Evolutionary conservation across 1,140 invertebrate genomes (phyloP), one percentile per base, ranked within the genome.

Genomic region (Drosophila sulfurigaster): DNA sequence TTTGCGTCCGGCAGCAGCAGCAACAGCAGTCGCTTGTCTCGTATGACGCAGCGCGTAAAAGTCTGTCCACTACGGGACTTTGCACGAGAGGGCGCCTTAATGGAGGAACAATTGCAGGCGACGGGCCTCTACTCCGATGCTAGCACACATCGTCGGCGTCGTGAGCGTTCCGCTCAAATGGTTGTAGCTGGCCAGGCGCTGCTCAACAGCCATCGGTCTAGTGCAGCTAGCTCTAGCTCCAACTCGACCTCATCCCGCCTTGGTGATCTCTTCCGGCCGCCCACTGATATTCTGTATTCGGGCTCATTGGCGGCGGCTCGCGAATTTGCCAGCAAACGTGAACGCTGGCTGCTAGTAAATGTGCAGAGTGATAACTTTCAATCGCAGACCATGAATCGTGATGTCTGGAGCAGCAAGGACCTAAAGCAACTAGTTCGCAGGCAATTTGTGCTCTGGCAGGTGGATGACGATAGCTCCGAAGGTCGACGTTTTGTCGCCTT

Each of bases 401-500:
- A 97, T 93, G 94, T 97, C 1, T 97, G 96, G 96, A 95, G 95
- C 2, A 94, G 95, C 74, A 91, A 92, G 57, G 94, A 95, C 67
- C 94, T 97, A 1, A 95, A 95, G 67, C 94, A 94, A 49, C 93
- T 97, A 51, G 92, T 97, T 15, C 94, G 94, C 56, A 94, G 95
- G 74, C 95, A 96, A 92, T 97, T 97, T 90, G 92, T 96, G n/a
- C 94, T 97, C 73, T 97, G 96, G 96, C 96, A 97, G 94, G 95
- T 96, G 28, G 95, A 96, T 77, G 94, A 95, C 62, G 95, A 96
- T 85, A 95, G 95, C 66, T 93, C 93, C 5, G 96, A 97, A 76
- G 96, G 96, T 7, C 93, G 94, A 16, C 93, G 95, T 16, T 96
- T 95, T 78, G 94, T 94, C 63, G 94, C 95, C 73, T 96, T 97